A percentile compares a stretch with the other conserved stretches of the same genome.
Evolutionary conservation across 2,888 invertebrate species (phyloP).

Genomic region (Dendrolimus houi): DNA sequence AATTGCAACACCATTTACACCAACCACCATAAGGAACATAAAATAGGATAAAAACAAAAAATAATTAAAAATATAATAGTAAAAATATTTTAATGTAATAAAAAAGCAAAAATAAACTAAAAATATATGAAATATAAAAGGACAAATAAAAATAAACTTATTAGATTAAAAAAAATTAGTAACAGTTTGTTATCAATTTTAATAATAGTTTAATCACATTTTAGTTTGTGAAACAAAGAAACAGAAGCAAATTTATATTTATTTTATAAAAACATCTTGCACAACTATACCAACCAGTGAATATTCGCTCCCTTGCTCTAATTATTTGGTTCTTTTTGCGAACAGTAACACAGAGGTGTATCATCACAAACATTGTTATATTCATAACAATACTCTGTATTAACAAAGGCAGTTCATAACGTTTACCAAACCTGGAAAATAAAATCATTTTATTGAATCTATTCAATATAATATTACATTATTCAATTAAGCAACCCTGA

Average conservation of each 20-base stretch:
- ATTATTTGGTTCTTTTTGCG: conserved; percentile 88
- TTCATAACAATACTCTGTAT: conserved; percentile 99
- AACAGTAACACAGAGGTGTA: conserved; percentile 93
- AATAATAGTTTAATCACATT: too few relatives aligned
- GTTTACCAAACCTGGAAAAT: conserved; percentile 95
- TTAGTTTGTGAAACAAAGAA: too few relatives aligned
- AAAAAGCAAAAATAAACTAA: conserved; percentile 10
- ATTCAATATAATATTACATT: conserved; percentile 2
- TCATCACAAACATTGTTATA: conserved; percentile 95
- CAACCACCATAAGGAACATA: conserved; percentile 70
- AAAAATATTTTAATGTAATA: conserved; percentile 8
- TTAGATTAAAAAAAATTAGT: conserved; percentile 5
- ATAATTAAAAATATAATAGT: conserved; percentile 8
- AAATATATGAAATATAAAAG: conserved; percentile 1
- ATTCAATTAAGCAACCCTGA: background rate
- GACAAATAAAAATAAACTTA: background rate
- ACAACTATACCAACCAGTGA: conserved; percentile 82
- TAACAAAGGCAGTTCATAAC: conserved; percentile 95
- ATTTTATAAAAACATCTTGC: too few relatives aligned
- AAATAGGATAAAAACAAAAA: conserved; percentile 52
- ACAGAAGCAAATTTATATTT: too few relatives aligned
- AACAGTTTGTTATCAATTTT: too few relatives aligned
- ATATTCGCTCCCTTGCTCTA: conserved; percentile 85
- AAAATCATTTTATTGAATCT: background rate
- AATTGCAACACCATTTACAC: conserved; percentile 65